Evolutionary conservation across 2,797 vertebrate genomes (phyloP), one percentile per base, ranked within the genome.

Genomic region (Pseudochirops cupreus): DNA sequence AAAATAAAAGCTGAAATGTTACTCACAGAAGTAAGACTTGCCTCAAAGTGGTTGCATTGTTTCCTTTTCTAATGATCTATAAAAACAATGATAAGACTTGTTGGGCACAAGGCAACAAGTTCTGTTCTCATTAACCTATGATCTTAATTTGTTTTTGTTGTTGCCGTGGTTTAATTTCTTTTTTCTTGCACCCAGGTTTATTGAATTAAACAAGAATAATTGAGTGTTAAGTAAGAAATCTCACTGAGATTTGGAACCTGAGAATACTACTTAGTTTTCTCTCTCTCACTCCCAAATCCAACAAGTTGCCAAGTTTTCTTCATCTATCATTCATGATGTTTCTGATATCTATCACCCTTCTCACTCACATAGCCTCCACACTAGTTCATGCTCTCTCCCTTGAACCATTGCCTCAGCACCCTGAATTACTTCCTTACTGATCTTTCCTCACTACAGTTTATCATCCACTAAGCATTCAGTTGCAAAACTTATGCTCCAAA

Each of bases 1-100:
- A 67, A 14, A 96, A 90, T n/a, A 82, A 53, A 62, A 94, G 67
- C 29, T 91, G 92, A 95, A 94, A 54, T 92, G 18, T 56, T 52
- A 7, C 59, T 94, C 91, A 18, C 96, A 59, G 96, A 94, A 91
- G 56, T 92, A 46, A 89, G 58, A 87, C 54, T 53, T 33, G 4
- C 95, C 94, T 96, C 93, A 95, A 96, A 94, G 91, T 31, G 92
- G 39, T 28, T 94, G 74, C 18, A 94, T 97, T 96, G 93, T 96
- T 46, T 24, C 18, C 59, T 67, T 82, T 97, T 96, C 96, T 94
- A 96, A 97, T 92, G 91, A 58, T 67, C 67, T 96, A n/a, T 96
- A 92, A 96, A 96, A 97, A 74, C 16, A 93, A 57, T 46, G 28
- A 54, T 87, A 91, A 29, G 56, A 54, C 54, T 95, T 92, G 24